These are phyloP conservation scores for Amia ocellicauda DNA, from an alignment of 2,113 vertebrate species.

Conservation along the genomic window DNA sequence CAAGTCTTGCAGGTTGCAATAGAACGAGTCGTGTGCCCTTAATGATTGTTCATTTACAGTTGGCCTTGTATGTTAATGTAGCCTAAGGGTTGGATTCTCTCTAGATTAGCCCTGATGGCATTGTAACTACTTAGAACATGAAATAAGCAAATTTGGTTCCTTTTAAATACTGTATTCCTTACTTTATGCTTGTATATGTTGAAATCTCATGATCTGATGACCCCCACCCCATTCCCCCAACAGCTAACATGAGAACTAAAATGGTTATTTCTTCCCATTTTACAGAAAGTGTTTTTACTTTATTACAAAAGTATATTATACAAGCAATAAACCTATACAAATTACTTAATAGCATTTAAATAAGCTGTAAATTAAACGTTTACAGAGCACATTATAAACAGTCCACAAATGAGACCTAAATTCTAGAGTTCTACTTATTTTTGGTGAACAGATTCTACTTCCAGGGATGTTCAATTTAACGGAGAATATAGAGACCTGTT, in stretches of 20 bases:
- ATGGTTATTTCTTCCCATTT: slow-evolving; percentile 7
- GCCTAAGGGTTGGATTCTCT: no score
- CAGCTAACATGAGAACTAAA: slow-evolving; percentile 4
- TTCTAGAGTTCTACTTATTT: neutral
- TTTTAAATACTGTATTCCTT: no score
- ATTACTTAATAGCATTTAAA: neutral
- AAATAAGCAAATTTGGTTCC: no score
- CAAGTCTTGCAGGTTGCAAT: no score
- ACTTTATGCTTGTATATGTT: no score
- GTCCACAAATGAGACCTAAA: slow-evolving; percentile 4
- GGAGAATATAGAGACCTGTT: no score
- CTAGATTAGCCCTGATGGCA: no score
- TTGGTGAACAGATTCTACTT: neutral
- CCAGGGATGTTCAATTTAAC: neutral
- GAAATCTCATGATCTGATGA: no score
- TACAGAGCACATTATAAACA: slow-evolving; percentile 8
- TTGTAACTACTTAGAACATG: no score
- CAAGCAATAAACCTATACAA: neutral
- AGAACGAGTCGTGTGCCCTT: no score
- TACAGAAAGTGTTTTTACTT: neutral
- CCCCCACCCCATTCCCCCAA: neutral
- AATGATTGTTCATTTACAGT: no score
- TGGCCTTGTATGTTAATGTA: no score
- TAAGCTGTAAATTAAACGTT: slow-evolving; percentile 12
- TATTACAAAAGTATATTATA: neutral